These are phyloP conservation scores for Bagarius yarrelli DNA, from an alignment of 2,113 vertebrate species.

Conservation along the genomic window DNA sequence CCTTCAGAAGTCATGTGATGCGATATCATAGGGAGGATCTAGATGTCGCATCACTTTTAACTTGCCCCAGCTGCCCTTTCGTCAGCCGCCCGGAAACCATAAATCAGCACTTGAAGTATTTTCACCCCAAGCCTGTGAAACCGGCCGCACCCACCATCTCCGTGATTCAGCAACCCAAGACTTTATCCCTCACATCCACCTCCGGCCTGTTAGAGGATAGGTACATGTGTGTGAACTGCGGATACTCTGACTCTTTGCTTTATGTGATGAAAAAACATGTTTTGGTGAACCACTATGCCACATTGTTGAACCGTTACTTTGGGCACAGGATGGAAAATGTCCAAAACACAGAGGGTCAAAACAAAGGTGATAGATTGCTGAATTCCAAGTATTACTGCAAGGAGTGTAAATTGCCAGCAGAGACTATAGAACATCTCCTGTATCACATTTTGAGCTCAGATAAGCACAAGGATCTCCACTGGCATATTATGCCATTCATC, in stretches of 20 bases:
- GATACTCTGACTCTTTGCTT: slow-evolving; percentile 78
- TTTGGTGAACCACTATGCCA: slow-evolving; percentile 77
- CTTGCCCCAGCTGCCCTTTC: slow-evolving; percentile 80
- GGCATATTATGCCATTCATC: slow-evolving; percentile 77
- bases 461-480: slow-evolving; percentile 78
- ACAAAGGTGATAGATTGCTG: neutral
- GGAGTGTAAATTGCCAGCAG: slow-evolving; percentile 74
- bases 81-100: slow-evolving; percentile 74
- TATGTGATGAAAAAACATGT: slow-evolving; percentile 89
- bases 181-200: slow-evolving; percentile 53
- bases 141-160: slow-evolving; percentile 40
- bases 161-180: neutral
- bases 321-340: slow-evolving; percentile 66
- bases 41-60: slow-evolving; percentile 77
- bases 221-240: slow-evolving; percentile 79
- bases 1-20: slow-evolving; percentile 78
- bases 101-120: slow-evolving; percentile 78
- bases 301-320: slow-evolving; percentile 75
- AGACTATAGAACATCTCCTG: slow-evolving; percentile 80
- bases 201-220: slow-evolving; percentile 68
- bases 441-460: slow-evolving; percentile 84
- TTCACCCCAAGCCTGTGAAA: slow-evolving; percentile 71
- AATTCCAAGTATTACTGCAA: slow-evolving; percentile 76
- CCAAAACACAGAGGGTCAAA: slow-evolving; percentile 4
- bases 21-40: slow-evolving; percentile 80